phyloP scores from a whole-genome alignment of 1,140 invertebrate genomes.

The Listronotus oregonensis region DNA sequence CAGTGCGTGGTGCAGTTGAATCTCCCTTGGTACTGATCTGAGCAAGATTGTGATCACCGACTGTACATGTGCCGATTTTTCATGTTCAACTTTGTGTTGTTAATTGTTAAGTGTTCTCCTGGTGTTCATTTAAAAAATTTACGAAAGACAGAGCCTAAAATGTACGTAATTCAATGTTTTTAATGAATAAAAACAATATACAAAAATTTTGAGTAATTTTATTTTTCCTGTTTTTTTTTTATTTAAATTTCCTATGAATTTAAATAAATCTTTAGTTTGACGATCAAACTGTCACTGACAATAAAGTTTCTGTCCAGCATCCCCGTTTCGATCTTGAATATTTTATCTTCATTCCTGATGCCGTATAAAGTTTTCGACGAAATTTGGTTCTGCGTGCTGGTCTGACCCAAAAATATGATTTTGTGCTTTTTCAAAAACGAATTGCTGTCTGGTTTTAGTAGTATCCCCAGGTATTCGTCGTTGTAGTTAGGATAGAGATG shows the following conservation, averaged over 20 bases:
- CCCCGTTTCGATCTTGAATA: slow-evolving; percentile 33
- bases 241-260: slow-evolving; percentile 28
- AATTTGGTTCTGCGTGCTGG: slow-evolving; percentile 29
- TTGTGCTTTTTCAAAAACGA: slow-evolving; percentile 43
- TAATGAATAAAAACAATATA: too few relatives aligned
- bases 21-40: too few relatives aligned
- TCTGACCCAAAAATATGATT: slow-evolving; percentile 39
- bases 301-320: slow-evolving; percentile 35
- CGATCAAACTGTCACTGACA: slow-evolving; percentile 27
- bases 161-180: too few relatives aligned
- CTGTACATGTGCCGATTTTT: too few relatives aligned
- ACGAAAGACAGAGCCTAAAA: too few relatives aligned
- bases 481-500: slow-evolving; percentile 43
- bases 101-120: too few relatives aligned
- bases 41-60: too few relatives aligned
- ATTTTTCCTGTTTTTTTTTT: too few relatives aligned
- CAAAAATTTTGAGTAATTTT: too few relatives aligned
- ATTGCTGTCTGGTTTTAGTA: slow-evolving; percentile 38
- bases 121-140: too few relatives aligned
- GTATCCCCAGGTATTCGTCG: slow-evolving; percentile 34
- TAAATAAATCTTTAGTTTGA: slow-evolving; percentile 43
- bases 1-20: too few relatives aligned
- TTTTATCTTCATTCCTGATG: slow-evolving; percentile 30
- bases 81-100: too few relatives aligned
- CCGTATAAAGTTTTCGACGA: slow-evolving; percentile 38